Evolutionary conservation across 2,113 vertebrate species (phyloP), one percentile per base, ranked within the genome.

Genomic region (Lonchura striata): DNA sequence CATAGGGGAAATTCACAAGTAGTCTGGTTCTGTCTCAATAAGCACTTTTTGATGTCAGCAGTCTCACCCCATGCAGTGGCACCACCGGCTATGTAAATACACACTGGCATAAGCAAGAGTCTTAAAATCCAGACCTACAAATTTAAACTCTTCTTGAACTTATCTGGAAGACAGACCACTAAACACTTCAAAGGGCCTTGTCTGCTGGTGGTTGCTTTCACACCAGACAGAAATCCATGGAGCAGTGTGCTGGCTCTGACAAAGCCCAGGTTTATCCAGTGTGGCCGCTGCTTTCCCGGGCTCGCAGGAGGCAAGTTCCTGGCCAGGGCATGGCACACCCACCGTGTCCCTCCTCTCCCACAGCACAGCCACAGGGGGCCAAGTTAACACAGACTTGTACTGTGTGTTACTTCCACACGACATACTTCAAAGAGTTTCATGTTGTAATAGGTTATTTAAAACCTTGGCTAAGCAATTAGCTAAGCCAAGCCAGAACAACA

Each of bases 101-200:
- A 25, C 42, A 46, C 24, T 61, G 86, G 83, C 25, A 92, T 57
- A 69, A 81, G 49, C 46, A 59, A 74, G n/a, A 61, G 52, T 30
- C 69, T 95, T 49, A 78, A 74, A 70, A 86, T 61, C 81, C 72
- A 92, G 94, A 83, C 25, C 25, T 42, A 61, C 68, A 44, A 23
- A 78, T 88, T 86, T 28, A 91, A 75, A 88, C 91, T 91, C 76
- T 81, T 74, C 71, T 82, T 88, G 91, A 88, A 63, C 90, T 88
- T 94, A 87, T 87, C 46, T 86, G 88, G 59, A 90, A 86, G 54
- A 92, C 88, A 93, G 75, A 88, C 74, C 79, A 69, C 94, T 70
- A 14, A 86, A 70, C 14, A 44, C 76, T 93, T 94, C 86, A 97
- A 84, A 96, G 72, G 72, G 84, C 20, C 60, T 71, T 24, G 1